Evolutionary conservation across 2,113 vertebrate genomes (phyloP).

Genomic region (Etheostoma spectabile): DNA sequence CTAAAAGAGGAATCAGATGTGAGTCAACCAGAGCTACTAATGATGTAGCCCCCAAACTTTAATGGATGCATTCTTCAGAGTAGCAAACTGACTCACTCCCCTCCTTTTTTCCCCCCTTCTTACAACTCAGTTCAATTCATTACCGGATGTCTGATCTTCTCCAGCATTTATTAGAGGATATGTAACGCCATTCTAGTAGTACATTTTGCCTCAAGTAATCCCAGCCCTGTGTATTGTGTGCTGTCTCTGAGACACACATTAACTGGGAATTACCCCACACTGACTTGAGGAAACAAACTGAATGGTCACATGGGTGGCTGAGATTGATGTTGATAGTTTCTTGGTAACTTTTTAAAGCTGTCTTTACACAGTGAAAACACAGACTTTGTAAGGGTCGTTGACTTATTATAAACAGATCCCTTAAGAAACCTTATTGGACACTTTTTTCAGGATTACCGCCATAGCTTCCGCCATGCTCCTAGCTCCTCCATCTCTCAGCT

Average conservation of each 20-base stretch:
- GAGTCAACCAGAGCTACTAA: slow-evolving; percentile 55
- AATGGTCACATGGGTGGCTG: background rate
- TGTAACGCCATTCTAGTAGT: slow-evolving; percentile 35
- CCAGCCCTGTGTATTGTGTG: background rate
- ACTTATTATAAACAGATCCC: too few species aligned
- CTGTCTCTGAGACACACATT: slow-evolving; percentile 17
- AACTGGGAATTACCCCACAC: slow-evolving; percentile 10
- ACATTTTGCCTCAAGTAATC: slow-evolving; percentile 40
- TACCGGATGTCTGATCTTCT: slow-evolving; percentile 42
- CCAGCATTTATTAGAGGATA: slow-evolving; percentile 37
- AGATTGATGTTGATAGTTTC: slow-evolving; percentile 22
- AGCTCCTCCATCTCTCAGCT: too few species aligned
- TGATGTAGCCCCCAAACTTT: slow-evolving; percentile 64
- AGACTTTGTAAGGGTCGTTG: background rate
- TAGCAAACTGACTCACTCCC: slow-evolving; percentile 37
- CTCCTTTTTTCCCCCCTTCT: slow-evolving; percentile 15
- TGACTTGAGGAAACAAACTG: slow-evolving; percentile 9
- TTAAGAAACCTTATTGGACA: too few species aligned
- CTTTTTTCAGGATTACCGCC: too few species aligned
- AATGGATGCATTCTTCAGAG: slow-evolving; percentile 58
- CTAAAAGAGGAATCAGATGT: slow-evolving; percentile 24
- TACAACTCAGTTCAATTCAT: slow-evolving; percentile 51
- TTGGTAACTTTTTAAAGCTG: background rate
- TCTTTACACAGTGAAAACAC: background rate
- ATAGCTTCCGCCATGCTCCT: too few species aligned